Conservation (phyloP, 2,888 invertebrate species). For the Carcina quercana region DNA sequence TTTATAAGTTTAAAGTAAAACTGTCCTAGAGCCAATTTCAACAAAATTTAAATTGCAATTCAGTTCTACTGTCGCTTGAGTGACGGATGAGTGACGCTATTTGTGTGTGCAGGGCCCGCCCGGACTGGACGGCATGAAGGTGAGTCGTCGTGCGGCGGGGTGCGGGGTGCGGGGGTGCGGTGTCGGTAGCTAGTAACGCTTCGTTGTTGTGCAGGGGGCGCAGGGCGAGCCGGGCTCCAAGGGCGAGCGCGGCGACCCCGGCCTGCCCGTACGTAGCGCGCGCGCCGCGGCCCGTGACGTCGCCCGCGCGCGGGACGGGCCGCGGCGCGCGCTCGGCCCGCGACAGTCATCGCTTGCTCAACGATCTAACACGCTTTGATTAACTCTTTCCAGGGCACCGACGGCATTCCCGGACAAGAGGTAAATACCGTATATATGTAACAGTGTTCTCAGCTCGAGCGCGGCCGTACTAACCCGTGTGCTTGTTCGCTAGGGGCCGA, state of each 20-base stretch:
- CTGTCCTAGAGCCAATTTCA: too few relatives aligned
- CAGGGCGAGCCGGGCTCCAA: constrained; percentile 94
- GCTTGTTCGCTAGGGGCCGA: constrained; percentile 81
- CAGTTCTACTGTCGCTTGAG: too few relatives aligned
- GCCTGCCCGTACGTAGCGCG: constrained; percentile 85
- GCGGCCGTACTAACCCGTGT: constrained; percentile 3
- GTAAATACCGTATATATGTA: constrained; percentile 54
- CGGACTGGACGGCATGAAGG: constrained; percentile 97
- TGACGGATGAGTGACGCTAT: too few relatives aligned
- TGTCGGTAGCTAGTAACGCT: not conserved
- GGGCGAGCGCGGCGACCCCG: constrained; percentile 95
- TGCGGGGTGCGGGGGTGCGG: not conserved
- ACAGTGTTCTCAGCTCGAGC: constrained; percentile 5
- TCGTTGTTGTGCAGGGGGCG: constrained; percentile 87
- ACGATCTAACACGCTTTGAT: not conserved
- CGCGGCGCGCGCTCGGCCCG: too few relatives aligned
- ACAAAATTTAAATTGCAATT: too few relatives aligned
- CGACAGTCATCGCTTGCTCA: too few relatives aligned
- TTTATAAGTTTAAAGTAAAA: too few relatives aligned
- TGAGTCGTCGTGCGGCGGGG: constrained; percentile 61
- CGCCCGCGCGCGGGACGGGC: too few relatives aligned
- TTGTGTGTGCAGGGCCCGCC: constrained; percentile 92
- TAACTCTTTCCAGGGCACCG: constrained; percentile 85
- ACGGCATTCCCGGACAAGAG: constrained; percentile 95
- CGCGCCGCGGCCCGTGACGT: not conserved